A percentile compares a stretch with the other conserved stretches of the same genome.
These are phyloP conservation scores for Megaptera novaeangliae DNA, from an alignment of 2,113 vertebrate species.

Conservation along the genomic window DNA sequence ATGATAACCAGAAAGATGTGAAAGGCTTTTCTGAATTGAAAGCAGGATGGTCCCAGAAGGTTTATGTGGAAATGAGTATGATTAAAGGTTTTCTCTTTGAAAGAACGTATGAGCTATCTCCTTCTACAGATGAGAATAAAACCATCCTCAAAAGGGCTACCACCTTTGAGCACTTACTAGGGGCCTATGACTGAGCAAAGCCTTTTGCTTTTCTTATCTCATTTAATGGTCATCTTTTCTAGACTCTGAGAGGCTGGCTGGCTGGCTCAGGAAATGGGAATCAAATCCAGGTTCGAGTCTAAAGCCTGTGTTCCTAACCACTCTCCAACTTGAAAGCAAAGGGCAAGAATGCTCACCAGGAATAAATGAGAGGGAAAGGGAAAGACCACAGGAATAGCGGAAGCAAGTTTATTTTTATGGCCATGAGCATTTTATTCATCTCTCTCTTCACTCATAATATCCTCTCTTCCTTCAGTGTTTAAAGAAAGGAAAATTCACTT, in stretches of 20 bases:
- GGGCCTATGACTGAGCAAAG: background rate
- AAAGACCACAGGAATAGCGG: background rate
- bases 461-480: background rate
- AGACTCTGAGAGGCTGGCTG: background rate
- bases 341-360: background rate
- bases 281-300: background rate
- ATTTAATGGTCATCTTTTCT: background rate
- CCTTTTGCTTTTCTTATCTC: background rate
- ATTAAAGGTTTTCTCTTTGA: background rate
- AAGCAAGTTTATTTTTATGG: background rate
- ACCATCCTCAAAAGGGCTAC: background rate
- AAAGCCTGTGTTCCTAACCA: background rate
- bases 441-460: background rate
- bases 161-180: background rate
- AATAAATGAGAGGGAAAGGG: background rate
- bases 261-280: background rate
- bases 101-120: background rate
- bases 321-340: background rate
- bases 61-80: background rate
- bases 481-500: conserved; percentile 5
- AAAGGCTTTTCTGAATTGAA: background rate
- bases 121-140: background rate
- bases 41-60: background rate
- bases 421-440: background rate
- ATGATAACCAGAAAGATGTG: background rate